phyloP scores from a whole-genome alignment of 2,113 vertebrate genomes.

The Microtus pennsylvanicus region DNA sequence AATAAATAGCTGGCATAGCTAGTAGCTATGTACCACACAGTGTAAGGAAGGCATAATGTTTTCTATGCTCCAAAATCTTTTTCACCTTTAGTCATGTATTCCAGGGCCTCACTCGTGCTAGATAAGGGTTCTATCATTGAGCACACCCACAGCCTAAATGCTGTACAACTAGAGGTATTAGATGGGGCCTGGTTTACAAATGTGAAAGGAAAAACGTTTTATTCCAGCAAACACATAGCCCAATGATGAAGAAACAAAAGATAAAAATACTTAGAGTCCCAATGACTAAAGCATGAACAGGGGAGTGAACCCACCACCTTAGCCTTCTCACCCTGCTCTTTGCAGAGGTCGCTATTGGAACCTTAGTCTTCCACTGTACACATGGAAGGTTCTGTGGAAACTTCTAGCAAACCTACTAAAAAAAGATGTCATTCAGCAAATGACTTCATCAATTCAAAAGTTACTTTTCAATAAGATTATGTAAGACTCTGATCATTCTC shows the following conservation, averaged over 20 bases:
- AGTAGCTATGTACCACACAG: neutral
- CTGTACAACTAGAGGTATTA: neutral
- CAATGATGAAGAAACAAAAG: neutral
- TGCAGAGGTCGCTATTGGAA: neutral
- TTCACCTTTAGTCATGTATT: neutral
- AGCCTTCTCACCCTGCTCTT: neutral
- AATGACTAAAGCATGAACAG: neutral
- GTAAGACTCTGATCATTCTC: neutral
- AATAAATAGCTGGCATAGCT: neutral
- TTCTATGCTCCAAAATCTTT: neutral
- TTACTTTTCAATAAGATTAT: neutral
- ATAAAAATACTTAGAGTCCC: neutral
- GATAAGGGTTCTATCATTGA: neutral
- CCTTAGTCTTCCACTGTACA: neutral
- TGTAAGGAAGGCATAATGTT: neutral
- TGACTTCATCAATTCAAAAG: neutral
- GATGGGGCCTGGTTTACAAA: neutral
- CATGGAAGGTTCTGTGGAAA: neutral
- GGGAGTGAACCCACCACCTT: neutral
- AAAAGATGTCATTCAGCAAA: neutral
- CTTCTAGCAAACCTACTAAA: neutral
- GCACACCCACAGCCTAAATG: neutral
- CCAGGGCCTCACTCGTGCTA: too few relatives aligned
- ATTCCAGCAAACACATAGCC: neutral
- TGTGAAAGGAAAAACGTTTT: neutral